phyloP scores from a whole-genome alignment of 2,888 invertebrate genomes.

The Tetragnatha montana region DNA sequence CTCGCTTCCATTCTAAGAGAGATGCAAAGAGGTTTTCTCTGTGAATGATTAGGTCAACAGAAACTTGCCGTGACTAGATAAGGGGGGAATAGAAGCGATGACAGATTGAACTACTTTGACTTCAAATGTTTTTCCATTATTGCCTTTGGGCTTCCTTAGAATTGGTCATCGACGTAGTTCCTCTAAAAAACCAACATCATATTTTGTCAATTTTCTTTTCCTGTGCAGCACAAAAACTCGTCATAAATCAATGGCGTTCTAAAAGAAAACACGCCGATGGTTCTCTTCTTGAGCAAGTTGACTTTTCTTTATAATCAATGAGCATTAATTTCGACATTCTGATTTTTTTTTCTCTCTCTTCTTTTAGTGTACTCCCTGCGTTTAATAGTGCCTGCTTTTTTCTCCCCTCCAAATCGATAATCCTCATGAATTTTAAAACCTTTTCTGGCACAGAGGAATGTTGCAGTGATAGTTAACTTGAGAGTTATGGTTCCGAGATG shows the following conservation, averaged over 20 bases:
- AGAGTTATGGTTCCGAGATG: neutral
- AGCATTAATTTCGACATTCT: constrained; percentile 26
- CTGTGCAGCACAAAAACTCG: constrained; percentile 39
- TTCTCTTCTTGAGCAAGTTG: constrained; percentile 25
- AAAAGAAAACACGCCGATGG: constrained; percentile 49
- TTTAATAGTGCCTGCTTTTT: neutral
- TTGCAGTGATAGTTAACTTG: neutral
- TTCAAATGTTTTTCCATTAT: constrained; percentile 65
- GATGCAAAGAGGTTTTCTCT: constrained; percentile 55
- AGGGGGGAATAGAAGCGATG: constrained; percentile 44
- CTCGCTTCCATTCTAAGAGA: constrained; percentile 47
- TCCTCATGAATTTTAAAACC: neutral
- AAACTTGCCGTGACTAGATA: constrained; percentile 47
- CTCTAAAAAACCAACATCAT: constrained; percentile 58
- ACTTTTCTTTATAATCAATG: constrained; percentile 47
- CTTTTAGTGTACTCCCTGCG: neutral
- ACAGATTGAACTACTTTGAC: constrained; percentile 56
- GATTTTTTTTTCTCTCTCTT: constrained; percentile 4
- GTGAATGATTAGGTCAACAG: constrained; percentile 58
- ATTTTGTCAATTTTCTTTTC: constrained; percentile 59
- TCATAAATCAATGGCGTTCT: constrained; percentile 48
- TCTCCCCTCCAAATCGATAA: neutral
- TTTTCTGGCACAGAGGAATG: neutral
- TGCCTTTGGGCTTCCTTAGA: constrained; percentile 34
- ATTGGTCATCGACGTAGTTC: constrained; percentile 53